Evolutionary conservation across 2,888 invertebrate genomes (phyloP).

Genomic region (Trisateles emortualis): DNA sequence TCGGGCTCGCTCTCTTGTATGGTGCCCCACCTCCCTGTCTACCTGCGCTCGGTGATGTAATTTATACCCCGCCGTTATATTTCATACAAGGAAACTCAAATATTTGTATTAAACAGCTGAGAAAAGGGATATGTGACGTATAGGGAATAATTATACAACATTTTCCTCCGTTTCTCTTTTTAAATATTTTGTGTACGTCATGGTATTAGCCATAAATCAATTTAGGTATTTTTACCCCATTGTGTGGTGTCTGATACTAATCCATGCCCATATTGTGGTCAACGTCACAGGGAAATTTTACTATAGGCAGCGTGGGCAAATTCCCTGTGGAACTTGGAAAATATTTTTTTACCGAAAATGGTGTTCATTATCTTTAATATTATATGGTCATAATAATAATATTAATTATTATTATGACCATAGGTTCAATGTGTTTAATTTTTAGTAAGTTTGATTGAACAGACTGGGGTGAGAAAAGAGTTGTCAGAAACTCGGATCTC

Average conservation of each 20-base stretch:
- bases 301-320: neutral
- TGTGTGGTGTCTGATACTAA: slow-evolving; percentile 17
- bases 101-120: too few relatives aligned
- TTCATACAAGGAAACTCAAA: neutral
- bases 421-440: too few relatives aligned
- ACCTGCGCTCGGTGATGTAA: too few relatives aligned
- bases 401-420: too few relatives aligned
- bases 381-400: too few relatives aligned
- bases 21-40: too few relatives aligned
- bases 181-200: slow-evolving; percentile 26
- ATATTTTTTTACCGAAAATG: too few relatives aligned
- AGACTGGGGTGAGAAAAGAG: too few relatives aligned
- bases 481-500: too few relatives aligned
- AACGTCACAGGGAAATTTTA: slow-evolving; percentile 38
- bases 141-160: neutral
- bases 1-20: too few relatives aligned
- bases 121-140: slow-evolving; percentile 8
- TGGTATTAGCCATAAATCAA: slow-evolving; percentile 33
- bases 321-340: neutral
- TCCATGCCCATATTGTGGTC: slow-evolving; percentile 19
- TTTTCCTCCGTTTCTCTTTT: slow-evolving; percentile 1
- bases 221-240: slow-evolving; percentile 28
- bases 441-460: too few relatives aligned
- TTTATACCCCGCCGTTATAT: neutral
- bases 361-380: too few relatives aligned